Base-by-base conservation (phyloP, 2,888 invertebrate genomes). In the Bellardia pandia region DNA sequence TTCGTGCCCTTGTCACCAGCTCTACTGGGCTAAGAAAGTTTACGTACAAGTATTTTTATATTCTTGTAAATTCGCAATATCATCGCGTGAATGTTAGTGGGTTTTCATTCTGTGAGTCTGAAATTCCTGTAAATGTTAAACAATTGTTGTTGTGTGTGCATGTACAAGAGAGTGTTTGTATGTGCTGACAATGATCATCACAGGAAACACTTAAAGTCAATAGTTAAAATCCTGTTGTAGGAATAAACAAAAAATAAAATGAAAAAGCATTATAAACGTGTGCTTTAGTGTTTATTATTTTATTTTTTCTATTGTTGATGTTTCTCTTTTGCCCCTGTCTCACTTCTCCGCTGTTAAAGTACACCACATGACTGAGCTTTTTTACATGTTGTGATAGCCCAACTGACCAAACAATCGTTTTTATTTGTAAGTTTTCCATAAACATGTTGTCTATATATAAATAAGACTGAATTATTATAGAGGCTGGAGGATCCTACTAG, bases 201-300 rank as follows among this genome's bases (percentile, higher is more conserved):
- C 81, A 87, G 87, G 87, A 87, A 87, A 81, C 81, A 87, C 87
- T 87, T 87, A 87, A 82, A 84, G 84, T 86, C 86, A 86, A 86
- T 86, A 86, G 84, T 84, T 84, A 53, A 87, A 87, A 87, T 87
- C 87, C 87, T 85, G 87, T 87, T 87, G 84, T 69, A 75, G 68
- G 71, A 66, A 76, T 30, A 48, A 74, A 74, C 16, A 42, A 60
- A 30, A 60, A 81, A 51, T n/a, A 77, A 58, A n/a, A 40, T 42
- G 51, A 23, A 23, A 8, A 14, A 23, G 53, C 14, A 75, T 6
- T 60, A 16, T 37, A 79, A 71, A 37, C 53, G 48, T 56, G 48
- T 53, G 74, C n/a, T 45, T 69, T 68, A 62, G 77, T 85, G 30
- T 64, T 62, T 51, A 62, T 71, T 45, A 14, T 56, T 33, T 76